Percentiles rank a stretch among this genome's conserved stretches.
These are phyloP conservation scores for Mormyrus iriodes DNA, from an alignment of 2,113 vertebrate species.

Conservation along the genomic window DNA sequence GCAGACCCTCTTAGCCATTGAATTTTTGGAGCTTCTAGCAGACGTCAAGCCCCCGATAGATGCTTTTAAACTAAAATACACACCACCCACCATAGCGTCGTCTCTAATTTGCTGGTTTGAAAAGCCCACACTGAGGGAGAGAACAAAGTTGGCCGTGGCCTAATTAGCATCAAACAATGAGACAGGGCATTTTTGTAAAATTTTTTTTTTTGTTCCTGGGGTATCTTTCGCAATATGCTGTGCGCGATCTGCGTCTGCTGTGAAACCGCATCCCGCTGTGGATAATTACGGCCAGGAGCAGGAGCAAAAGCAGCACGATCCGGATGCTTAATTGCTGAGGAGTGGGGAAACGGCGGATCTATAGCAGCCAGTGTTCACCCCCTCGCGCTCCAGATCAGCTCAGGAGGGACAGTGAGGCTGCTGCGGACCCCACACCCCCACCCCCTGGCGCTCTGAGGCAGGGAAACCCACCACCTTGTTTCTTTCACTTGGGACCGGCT, in stretches of 20 bases:
- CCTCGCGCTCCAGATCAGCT: not conserved
- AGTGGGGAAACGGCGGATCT: not conserved
- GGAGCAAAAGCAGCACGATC: constrained; percentile 18
- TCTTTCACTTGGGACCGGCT: not conserved
- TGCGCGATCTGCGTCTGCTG: not conserved
- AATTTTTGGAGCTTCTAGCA: constrained; percentile 21
- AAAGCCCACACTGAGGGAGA: not conserved
- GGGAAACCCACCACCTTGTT: too few relatives aligned
- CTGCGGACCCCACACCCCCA: not conserved
- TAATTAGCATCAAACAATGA: not conserved
- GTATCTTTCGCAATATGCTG: not conserved
- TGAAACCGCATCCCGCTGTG: constrained; percentile 38
- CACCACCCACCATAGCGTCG: not conserved
- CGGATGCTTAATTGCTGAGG: constrained; percentile 33
- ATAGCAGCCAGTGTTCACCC: not conserved
- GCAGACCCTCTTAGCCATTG: constrained; percentile 23
- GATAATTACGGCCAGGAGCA: constrained; percentile 38
- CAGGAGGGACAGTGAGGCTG: not conserved
- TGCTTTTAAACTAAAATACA: not conserved
- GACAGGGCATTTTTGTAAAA: too few relatives aligned
- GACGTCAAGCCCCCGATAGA: not conserved
- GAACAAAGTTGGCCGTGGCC: not conserved
- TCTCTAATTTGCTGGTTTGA: not conserved
- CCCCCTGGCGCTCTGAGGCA: not conserved
- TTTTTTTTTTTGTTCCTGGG: not conserved